Evolutionary conservation across 2,888 invertebrate genomes (phyloP).

Genomic region (Papilio gigon): DNA sequence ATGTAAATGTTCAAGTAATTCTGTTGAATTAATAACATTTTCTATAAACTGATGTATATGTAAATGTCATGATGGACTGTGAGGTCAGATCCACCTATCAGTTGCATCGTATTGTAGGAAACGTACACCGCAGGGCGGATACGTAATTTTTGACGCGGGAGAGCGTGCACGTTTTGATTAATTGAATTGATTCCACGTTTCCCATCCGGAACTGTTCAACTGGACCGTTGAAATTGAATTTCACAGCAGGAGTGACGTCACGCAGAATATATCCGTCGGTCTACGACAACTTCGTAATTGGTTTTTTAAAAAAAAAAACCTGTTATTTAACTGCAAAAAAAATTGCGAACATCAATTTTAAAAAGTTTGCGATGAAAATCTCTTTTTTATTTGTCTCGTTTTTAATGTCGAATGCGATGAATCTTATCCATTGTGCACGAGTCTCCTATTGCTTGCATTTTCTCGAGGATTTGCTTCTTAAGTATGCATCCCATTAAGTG

Average conservation of each 20-base stretch:
- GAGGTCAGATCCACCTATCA: background rate
- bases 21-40: too few relatives aligned
- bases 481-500: background rate
- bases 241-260: background rate
- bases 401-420: background rate
- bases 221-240: slow-evolving; percentile 27
- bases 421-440: background rate
- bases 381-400: background rate
- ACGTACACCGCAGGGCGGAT: slow-evolving; percentile 9
- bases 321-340: background rate
- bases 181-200: slow-evolving; percentile 29
- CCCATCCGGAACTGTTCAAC: slow-evolving; percentile 23
- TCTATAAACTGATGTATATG: too few relatives aligned
- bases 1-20: background rate
- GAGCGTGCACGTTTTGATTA: slow-evolving; percentile 20
- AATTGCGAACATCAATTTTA: background rate
- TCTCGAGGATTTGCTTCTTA: background rate
- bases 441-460: background rate
- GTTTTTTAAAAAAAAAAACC: background rate
- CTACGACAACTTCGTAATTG: slow-evolving; percentile 4
- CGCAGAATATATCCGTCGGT: slow-evolving; percentile 5
- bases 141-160: slow-evolving; percentile 33
- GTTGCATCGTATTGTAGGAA: background rate
- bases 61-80: background rate
- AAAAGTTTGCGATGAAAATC: background rate